phyloP scores from a whole-genome alignment of 2,888 invertebrate species.

The Rutpela maculata region DNA sequence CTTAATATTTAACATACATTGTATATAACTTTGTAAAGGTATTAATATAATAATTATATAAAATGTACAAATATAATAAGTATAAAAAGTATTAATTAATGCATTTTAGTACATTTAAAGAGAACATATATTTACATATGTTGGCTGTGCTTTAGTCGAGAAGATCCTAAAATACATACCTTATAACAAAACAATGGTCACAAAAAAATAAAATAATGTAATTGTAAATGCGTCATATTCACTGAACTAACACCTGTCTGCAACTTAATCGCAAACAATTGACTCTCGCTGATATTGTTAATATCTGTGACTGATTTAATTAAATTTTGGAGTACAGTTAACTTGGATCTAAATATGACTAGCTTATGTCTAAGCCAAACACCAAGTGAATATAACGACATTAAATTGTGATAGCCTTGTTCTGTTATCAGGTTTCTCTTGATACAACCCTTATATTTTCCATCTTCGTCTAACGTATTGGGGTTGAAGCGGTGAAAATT shows the following conservation, averaged over 20 bases:
- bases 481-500: constrained; percentile 71
- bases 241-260: constrained; percentile 58
- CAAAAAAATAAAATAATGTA: constrained; percentile 3
- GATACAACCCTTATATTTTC: constrained; percentile 48
- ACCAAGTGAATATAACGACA: constrained; percentile 75
- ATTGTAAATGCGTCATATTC: constrained; percentile 44
- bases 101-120: no score
- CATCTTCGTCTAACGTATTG: constrained; percentile 45
- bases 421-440: constrained; percentile 71
- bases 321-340: constrained; percentile 73
- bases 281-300: constrained; percentile 74
- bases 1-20: no score
- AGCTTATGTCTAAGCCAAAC: constrained; percentile 75
- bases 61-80: no score
- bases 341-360: constrained; percentile 74
- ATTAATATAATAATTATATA: no score
- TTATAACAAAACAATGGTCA: background rate
- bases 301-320: constrained; percentile 75
- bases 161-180: constrained; percentile 17
- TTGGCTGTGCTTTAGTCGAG: background rate
- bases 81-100: no score
- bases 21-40: no score
- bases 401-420: constrained; percentile 75
- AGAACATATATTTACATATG: background rate
- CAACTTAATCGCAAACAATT: constrained; percentile 70